These are phyloP conservation scores for Dryobates pubescens DNA, from an alignment of 2,797 vertebrate species.

Conservation along the genomic window DNA sequence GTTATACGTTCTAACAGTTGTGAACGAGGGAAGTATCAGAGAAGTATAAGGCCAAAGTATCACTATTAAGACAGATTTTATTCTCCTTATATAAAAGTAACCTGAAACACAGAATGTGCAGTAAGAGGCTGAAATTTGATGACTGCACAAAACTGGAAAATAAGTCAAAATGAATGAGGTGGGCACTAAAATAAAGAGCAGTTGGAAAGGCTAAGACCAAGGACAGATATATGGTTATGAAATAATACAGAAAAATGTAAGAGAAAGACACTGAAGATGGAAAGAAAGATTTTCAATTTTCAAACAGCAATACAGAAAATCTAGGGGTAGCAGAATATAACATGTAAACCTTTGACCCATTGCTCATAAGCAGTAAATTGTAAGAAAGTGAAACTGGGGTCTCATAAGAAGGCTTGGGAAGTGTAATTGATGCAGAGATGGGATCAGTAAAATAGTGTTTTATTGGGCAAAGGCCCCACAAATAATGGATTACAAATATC, in stretches of 20 bases:
- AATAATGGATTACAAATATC: background rate
- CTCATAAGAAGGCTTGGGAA: slow-evolving; percentile 14
- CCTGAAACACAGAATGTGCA: slow-evolving; percentile 43
- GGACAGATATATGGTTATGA: slow-evolving; percentile 65
- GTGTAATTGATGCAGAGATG: slow-evolving; percentile 13
- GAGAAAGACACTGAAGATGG: slow-evolving; percentile 48
- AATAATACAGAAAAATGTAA: slow-evolving; percentile 66
- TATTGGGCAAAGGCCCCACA: background rate
- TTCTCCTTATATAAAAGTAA: slow-evolving; percentile 55
- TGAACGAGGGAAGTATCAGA: slow-evolving; percentile 2
- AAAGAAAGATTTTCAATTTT: slow-evolving; percentile 59
- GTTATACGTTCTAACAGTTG: slow-evolving; percentile 46
- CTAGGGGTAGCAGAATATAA: slow-evolving; percentile 8
- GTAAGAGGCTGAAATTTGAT: slow-evolving; percentile 62
- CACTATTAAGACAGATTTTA: slow-evolving; percentile 60
- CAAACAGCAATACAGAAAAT: slow-evolving; percentile 47
- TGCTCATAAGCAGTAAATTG: slow-evolving; percentile 52
- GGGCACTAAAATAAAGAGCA: slow-evolving; percentile 61
- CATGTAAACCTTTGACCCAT: slow-evolving; percentile 35
- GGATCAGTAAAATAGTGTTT: background rate
- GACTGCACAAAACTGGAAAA: slow-evolving; percentile 63
- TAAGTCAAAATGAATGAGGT: slow-evolving; percentile 64
- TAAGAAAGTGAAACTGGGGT: slow-evolving; percentile 12
- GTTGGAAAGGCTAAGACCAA: slow-evolving; percentile 57
- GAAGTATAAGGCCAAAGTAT: slow-evolving; percentile 56